These are phyloP conservation scores for Phortica variegata DNA, from an alignment of 1,140 invertebrate species.

Conservation along the genomic window DNA sequence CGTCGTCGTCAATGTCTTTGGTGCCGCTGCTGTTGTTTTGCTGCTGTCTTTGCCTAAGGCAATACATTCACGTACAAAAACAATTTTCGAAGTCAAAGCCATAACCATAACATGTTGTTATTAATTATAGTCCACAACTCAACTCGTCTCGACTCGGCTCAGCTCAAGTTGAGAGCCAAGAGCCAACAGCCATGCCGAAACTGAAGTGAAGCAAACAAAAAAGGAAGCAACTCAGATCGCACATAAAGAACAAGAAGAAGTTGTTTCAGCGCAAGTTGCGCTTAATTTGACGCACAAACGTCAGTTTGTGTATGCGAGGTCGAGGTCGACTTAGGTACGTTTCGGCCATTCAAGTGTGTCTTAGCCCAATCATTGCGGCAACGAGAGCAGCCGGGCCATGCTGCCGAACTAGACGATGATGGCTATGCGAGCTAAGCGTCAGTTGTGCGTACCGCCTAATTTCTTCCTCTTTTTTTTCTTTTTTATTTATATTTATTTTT, in stretches of 20 bases:
- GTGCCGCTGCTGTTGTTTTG: no score
- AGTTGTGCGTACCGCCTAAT: conserved; percentile 16
- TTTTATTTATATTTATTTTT: conserved; percentile 33
- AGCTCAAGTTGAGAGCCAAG: no score
- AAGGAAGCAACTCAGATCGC: no score
- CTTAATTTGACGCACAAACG: conserved; percentile 55
- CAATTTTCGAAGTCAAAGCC: conserved; percentile 39
- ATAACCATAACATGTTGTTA: conserved; percentile 55
- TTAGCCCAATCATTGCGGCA: no score
- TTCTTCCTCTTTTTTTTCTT: conserved; percentile 5
- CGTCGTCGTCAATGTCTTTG: no score
- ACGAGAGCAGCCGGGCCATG: no score
- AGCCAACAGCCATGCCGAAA: no score
- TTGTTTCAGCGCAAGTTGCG: conserved; percentile 27
- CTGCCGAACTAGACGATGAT: no score
- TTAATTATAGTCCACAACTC: conserved; percentile 53
- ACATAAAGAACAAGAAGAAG: conserved; percentile 23
- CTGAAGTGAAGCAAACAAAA: no score
- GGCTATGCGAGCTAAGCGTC: conserved; percentile 16
- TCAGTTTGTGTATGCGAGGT: conserved; percentile 21
- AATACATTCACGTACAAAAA: conserved; percentile 25
- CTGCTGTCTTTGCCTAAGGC: no score
- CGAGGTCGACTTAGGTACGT: not conserved
- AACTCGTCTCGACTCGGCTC: no score
- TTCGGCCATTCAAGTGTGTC: no score